Percentiles rank a stretch among this genome's conserved stretches.
Evolutionary conservation across 2,113 vertebrate genomes (phyloP).

Genomic region (Leptobrachium ailaonicum): DNA sequence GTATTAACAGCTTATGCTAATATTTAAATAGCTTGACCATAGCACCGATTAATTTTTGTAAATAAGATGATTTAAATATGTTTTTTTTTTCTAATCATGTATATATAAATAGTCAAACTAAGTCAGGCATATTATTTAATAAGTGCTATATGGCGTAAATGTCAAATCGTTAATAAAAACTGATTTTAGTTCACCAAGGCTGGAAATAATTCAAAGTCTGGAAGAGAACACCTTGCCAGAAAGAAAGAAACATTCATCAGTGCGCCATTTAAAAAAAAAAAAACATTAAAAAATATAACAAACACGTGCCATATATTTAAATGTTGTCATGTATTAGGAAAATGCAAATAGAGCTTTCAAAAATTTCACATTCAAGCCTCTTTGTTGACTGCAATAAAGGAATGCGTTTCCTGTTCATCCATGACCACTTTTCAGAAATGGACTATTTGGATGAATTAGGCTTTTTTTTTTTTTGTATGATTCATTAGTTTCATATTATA

Average conservation of each 20-base stretch:
- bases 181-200: constrained; percentile 68
- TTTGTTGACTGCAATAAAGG: constrained; percentile 56
- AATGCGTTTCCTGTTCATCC: constrained; percentile 58
- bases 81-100: constrained; percentile 68
- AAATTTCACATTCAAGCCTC: constrained; percentile 47
- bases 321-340: constrained; percentile 14
- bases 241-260: constrained; percentile 56
- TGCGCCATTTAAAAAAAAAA: not conserved
- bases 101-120: constrained; percentile 76
- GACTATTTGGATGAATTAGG: constrained; percentile 49
- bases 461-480: constrained; percentile 47
- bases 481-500: constrained; percentile 59
- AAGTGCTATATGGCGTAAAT: constrained; percentile 65
- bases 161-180: constrained; percentile 67
- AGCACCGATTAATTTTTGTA: constrained; percentile 76
- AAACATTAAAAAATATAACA: not conserved
- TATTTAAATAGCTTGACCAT: constrained; percentile 73
- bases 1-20: constrained; percentile 68
- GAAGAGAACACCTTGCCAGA: constrained; percentile 57
- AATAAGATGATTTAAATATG: constrained; percentile 82
- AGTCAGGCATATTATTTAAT: constrained; percentile 73
- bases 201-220: constrained; percentile 70
- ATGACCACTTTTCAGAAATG: constrained; percentile 59
- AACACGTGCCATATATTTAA: constrained; percentile 30
- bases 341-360: constrained; percentile 28